Conservation (phyloP, 2,888 invertebrate species). For the Cabera pusaria region DNA sequence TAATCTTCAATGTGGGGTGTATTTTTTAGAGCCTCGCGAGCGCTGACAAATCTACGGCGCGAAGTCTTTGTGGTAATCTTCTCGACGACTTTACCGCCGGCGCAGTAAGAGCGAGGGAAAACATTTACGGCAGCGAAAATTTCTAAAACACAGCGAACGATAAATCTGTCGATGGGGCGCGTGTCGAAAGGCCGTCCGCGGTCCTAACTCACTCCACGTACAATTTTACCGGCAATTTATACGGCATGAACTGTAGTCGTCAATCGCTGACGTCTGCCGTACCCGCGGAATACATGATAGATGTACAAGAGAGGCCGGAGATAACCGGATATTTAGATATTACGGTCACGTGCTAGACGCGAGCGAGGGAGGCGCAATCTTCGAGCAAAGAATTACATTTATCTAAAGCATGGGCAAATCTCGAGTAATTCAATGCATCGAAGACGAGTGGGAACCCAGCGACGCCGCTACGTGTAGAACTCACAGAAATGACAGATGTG, state of each 20-base stretch:
- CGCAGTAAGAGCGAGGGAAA: slow-evolving; percentile 38
- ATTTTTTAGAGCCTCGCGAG: slow-evolving; percentile 49
- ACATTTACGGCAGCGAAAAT: slow-evolving; percentile 50
- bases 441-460: slow-evolving; percentile 43
- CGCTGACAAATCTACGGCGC: slow-evolving; percentile 41
- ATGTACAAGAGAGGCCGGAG: slow-evolving; percentile 67
- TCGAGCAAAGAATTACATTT: slow-evolving; percentile 78
- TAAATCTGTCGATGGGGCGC: slow-evolving; percentile 66
- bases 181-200: slow-evolving; percentile 61
- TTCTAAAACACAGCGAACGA: slow-evolving; percentile 59
- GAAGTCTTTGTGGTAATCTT: slow-evolving; percentile 42
- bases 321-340: slow-evolving; percentile 62
- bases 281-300: slow-evolving; percentile 78
- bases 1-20: slow-evolving; percentile 65
- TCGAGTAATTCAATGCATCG: slow-evolving; percentile 73
- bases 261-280: slow-evolving; percentile 75
- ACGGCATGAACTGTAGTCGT: slow-evolving; percentile 78
- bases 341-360: slow-evolving; percentile 72
- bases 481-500: slow-evolving; percentile 26
- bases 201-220: slow-evolving; percentile 72
- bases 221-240: slow-evolving; percentile 77
- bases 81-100: slow-evolving; percentile 33
- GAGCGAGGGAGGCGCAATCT: slow-evolving; percentile 72
- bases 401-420: slow-evolving; percentile 73
- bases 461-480: slow-evolving; percentile 7